phyloP scores from a whole-genome alignment of 1,140 invertebrate species.

The Diabrotica virgifera region DNA sequence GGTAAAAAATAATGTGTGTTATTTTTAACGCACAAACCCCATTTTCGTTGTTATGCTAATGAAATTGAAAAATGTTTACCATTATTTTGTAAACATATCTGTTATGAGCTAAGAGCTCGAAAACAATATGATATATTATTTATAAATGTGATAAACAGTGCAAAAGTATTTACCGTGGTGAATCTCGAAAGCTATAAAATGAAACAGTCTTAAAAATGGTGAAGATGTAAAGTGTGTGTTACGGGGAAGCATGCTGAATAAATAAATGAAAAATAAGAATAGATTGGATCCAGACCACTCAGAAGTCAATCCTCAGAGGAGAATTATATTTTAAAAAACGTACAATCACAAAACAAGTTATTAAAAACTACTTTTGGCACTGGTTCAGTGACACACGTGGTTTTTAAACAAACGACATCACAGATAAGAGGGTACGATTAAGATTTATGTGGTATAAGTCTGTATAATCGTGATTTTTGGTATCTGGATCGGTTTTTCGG shows the following conservation, averaged over 20 bases:
- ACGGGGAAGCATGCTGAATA: neutral
- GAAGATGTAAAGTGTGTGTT: neutral
- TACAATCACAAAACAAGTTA: neutral
- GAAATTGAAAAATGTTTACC: too few relatives aligned
- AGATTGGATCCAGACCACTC: neutral
- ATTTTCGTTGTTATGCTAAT: too few relatives aligned
- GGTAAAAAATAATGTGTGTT: too few relatives aligned
- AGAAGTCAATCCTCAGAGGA: neutral
- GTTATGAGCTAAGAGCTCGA: too few relatives aligned
- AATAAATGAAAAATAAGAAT: neutral
- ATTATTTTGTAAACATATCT: too few relatives aligned
- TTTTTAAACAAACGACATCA: neutral
- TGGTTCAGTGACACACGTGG: conserved; percentile 8
- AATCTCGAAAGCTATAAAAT: too few relatives aligned
- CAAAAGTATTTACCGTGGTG: neutral
- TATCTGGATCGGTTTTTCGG: neutral
- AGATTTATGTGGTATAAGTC: neutral
- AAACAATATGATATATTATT: too few relatives aligned
- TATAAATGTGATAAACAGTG: neutral
- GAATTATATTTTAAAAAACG: neutral
- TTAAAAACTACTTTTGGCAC: conserved; percentile 7
- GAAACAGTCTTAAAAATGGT: neutral
- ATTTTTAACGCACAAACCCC: too few relatives aligned
- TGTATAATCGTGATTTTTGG: neutral
- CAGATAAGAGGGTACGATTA: neutral